Conservation (phyloP, 92 coral and sea anemone genomes). For the Meandrina meandrites region DNA sequence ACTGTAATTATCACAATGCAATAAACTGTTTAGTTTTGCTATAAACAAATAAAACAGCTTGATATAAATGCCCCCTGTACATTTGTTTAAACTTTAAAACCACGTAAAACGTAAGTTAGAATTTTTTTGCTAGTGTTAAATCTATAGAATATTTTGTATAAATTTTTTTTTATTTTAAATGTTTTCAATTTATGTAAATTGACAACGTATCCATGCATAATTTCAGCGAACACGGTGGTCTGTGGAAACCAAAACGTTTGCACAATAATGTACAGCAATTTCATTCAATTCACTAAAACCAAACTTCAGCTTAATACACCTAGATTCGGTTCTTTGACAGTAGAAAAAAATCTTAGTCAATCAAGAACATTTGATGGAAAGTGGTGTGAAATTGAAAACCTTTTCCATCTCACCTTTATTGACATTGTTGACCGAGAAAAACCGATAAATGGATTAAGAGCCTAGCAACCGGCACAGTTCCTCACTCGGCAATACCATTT, state of each 20-base stretch:
- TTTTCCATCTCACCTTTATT: too few relatives aligned
- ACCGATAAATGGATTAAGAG: too few relatives aligned
- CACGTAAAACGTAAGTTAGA: neutral
- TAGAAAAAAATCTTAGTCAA: too few relatives aligned
- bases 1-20: neutral
- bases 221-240: neutral
- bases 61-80: neutral
- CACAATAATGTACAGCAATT: neutral
- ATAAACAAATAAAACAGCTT: neutral
- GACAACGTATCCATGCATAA: constrained; percentile 2
- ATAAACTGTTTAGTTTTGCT: neutral
- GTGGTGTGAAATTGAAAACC: neutral
- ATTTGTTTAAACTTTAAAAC: neutral
- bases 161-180: too few relatives aligned
- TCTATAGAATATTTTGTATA: neutral
- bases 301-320: neutral
- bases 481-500: too few relatives aligned
- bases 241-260: neutral
- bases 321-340: neutral
- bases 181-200: neutral
- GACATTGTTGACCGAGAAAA: too few relatives aligned
- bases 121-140: neutral
- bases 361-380: neutral
- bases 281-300: neutral
- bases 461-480: too few relatives aligned